A percentile compares a stretch with the other conserved stretches of the same genome.
Conservation (phyloP, 2,797 vertebrate species). For the Pogonophryne albipinna region DNA sequence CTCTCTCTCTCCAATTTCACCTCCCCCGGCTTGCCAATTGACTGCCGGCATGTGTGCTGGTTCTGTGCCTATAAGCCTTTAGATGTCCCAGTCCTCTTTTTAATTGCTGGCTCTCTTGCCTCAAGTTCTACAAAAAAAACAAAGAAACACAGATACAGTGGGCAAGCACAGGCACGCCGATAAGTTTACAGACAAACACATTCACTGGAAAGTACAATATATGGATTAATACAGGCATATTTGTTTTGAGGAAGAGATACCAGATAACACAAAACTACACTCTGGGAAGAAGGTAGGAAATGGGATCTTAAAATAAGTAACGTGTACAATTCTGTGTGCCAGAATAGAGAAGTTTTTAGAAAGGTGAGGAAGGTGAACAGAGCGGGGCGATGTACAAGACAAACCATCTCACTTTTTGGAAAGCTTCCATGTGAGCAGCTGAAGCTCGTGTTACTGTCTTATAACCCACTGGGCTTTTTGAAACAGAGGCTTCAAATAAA, state of each 20-base stretch:
- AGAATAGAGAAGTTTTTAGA: slow-evolving; percentile 5
- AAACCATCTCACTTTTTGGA: slow-evolving; percentile 32
- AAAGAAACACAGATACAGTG: slow-evolving; percentile 46
- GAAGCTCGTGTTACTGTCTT: slow-evolving; percentile 3
- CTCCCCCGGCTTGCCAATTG: slow-evolving; percentile 76
- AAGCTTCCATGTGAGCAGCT: slow-evolving; percentile 30
- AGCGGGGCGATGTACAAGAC: slow-evolving; percentile 1
- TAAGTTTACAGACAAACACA: slow-evolving; percentile 10
- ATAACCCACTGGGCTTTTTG: slow-evolving; percentile 21
- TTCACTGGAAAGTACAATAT: background rate
- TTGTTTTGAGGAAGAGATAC: background rate
- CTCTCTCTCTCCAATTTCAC: slow-evolving; percentile 65
- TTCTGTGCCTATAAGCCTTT: slow-evolving; percentile 77
- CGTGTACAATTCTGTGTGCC: background rate
- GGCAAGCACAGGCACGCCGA: slow-evolving; percentile 22
- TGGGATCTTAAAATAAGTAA: background rate
- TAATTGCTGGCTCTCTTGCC: slow-evolving; percentile 77
- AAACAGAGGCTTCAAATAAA: slow-evolving; percentile 7
- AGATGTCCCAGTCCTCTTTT: slow-evolving; percentile 76
- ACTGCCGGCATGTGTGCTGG: slow-evolving; percentile 78
- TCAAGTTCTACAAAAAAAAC: slow-evolving; percentile 55
- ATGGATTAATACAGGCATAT: background rate
- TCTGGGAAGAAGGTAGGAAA: slow-evolving; percentile 14
- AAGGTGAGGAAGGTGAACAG: slow-evolving; percentile 16
- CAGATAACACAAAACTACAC: background rate